Evolutionary conservation across 1,140 invertebrate species (phyloP), one percentile per base, ranked within the genome.

Genomic region (Phenacoccus solenopsis): DNA sequence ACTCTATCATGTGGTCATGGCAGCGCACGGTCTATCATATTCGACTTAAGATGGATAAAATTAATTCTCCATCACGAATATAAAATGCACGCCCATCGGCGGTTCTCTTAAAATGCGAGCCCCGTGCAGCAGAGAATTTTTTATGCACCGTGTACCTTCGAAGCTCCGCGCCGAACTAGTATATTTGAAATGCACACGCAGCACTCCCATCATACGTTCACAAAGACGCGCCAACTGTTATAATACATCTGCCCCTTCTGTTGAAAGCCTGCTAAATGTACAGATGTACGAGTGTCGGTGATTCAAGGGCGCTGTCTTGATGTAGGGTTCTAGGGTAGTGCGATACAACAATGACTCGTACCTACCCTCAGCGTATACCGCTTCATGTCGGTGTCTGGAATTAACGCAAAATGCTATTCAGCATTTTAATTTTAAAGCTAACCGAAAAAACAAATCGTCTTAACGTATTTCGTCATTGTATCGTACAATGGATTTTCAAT

Each of bases 171-270:
- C 32, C 32, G 9, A 4, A 64, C 16, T 4, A 5, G 25, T 10
- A 64, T 3, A 4, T 4, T 24, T 20, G 22, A 25, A 10, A 49
- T n/a, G 38, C 38, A 49, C 38, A 49, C 38, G 38, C 38, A 49
- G 38, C 38, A 16, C 38, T 4, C 38, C 38, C 38, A 49, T 49
- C 38, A n/a, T 10, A 49, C 38, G 20, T 16, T 64, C 59, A 64
- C 59, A 64, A 64, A 64, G 59, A 64, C 59, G 25, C 59, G 25
- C 59, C 59, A 64, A 64, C 59, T 64, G 59, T 64, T 64, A 64
- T 64, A 22, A 59, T 64, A 64, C 59, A 64, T 64, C 59, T 64
- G 59, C 59, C 25, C 59, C 59, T 64, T 64, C 59, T 64, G 59
- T 64, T 64, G 25, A 64, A 64, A 64, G 59, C 59, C 59, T 64